Base-by-base conservation (phyloP, 2,888 invertebrate genomes). In the Neocrepidodera transversa region DNA sequence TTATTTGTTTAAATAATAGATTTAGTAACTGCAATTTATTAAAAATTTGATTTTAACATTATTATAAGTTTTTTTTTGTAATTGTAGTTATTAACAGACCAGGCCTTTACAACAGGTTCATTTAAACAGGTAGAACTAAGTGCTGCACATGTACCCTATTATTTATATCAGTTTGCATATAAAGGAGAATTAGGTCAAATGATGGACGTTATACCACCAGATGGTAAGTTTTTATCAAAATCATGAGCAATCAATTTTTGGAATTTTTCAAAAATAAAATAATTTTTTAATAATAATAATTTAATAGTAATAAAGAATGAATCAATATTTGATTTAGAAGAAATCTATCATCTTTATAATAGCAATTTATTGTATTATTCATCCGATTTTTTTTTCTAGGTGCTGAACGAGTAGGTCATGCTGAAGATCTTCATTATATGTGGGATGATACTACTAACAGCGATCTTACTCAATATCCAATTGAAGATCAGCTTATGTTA, bases 381-480 rank as follows among this genome's bases (percentile, higher is more conserved):
- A n/a, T n/a, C n/a, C n/a, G n/a, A n/a, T 23, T 11, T 8, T n/a
- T 14, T 52, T 23, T 17, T 18, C 14, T 6, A 62, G 62, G 42
- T 7, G 11, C 48, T 13, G 62, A 40, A 11, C 11, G 23, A 1
- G 63, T 64, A 7, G 60, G 8, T 6, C 63, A 64, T 14, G 42
- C 48, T 13, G 60, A 61, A 58, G 63, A 64, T 1, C 18, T 63
- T 10, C 45, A 57, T 26, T 63, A 63, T 23, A 35, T 63, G 10
- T 63, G 62, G 62, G 54, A 55, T 35, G 17, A 45, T 50, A 42
- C 36, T 6, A 40, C 26, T 0, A 59, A 57, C 30, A 20, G 35
- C 7, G 43, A 56, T 30, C 14, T 52, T 6, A 42, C n/a, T 13
- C 20, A 54, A 40, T 59, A 53, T 26, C 50, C 62, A 23, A 20